Evolutionary conservation across 2,888 invertebrate genomes (phyloP).

Genomic region (Acrobasis suavella): DNA sequence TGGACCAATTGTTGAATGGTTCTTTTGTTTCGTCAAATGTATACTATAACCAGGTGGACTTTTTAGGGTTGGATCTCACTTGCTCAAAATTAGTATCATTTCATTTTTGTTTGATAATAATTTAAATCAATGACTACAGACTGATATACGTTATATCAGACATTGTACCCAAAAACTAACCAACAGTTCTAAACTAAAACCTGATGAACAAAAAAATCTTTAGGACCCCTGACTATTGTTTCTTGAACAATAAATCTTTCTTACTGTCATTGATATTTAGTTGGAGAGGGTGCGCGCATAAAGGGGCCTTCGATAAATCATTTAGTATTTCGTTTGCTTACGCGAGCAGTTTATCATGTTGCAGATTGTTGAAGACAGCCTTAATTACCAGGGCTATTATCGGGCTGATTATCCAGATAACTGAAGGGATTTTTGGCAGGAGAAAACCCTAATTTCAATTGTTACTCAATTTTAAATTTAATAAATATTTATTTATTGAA

Average conservation of each 20-base stretch:
- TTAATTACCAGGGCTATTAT: conserved; percentile 28
- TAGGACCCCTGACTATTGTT: conserved; percentile 38
- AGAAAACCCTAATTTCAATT: neutral
- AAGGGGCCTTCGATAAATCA: conserved; percentile 66
- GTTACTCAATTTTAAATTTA: neutral
- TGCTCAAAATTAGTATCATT: no score
- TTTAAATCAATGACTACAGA: no score
- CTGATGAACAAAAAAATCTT: neutral
- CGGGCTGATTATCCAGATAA: conserved; percentile 14
- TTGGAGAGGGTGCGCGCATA: conserved; percentile 59
- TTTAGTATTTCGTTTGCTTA: conserved; percentile 63
- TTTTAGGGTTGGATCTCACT: no score
- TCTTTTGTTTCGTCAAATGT: no score
- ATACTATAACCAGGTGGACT: no score
- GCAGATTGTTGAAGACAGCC: conserved; percentile 34
- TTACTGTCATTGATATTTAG: conserved; percentile 78
- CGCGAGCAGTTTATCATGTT: conserved; percentile 39
- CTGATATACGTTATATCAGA: no score
- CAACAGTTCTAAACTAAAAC: neutral
- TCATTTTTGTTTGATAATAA: no score
- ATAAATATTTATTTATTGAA: neutral
- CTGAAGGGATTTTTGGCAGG: neutral
- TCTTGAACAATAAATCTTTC: conserved; percentile 77
- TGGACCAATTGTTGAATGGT: no score
- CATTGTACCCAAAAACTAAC: neutral